These are phyloP conservation scores for Stercorarius parasiticus DNA, from an alignment of 2,113 vertebrate genomes.

Conservation along the genomic window DNA sequence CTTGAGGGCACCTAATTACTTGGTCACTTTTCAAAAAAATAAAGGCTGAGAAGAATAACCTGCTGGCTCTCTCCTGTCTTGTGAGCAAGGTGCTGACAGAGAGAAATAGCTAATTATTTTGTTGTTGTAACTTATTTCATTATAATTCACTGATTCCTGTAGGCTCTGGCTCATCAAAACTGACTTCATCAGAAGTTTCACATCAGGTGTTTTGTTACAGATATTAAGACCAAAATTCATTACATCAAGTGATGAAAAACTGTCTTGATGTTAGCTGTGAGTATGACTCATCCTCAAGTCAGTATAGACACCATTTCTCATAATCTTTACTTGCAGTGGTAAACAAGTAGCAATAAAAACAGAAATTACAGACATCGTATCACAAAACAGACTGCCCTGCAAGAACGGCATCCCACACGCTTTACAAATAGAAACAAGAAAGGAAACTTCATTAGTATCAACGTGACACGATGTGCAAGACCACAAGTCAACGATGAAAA, in stretches of 20 bases:
- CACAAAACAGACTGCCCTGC: not conserved
- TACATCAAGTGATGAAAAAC: conserved; percentile 12
- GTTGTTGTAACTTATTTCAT: not conserved
- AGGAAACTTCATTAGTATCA: not conserved
- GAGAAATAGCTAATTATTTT: not conserved
- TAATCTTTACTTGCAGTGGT: not conserved
- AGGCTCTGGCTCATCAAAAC: not conserved
- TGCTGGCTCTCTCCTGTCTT: not conserved
- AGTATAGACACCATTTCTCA: not conserved
- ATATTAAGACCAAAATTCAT: not conserved
- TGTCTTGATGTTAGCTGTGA: not conserved
- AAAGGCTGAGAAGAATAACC: not conserved
- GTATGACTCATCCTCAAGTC: not conserved
- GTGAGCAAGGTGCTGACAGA: not conserved
- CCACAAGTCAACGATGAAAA: not conserved
- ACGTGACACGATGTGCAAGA: not conserved
- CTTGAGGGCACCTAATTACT: not conserved
- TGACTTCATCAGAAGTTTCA: conserved; percentile 7
- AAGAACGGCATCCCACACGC: not conserved
- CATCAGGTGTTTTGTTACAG: not conserved
- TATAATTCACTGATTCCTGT: not conserved
- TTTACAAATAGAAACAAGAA: not conserved
- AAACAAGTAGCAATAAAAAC: not conserved
- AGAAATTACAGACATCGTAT: not conserved
- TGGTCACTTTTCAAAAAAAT: not conserved